phyloP scores from a whole-genome alignment of 2,888 invertebrate species.

The Acleris cristana region DNA sequence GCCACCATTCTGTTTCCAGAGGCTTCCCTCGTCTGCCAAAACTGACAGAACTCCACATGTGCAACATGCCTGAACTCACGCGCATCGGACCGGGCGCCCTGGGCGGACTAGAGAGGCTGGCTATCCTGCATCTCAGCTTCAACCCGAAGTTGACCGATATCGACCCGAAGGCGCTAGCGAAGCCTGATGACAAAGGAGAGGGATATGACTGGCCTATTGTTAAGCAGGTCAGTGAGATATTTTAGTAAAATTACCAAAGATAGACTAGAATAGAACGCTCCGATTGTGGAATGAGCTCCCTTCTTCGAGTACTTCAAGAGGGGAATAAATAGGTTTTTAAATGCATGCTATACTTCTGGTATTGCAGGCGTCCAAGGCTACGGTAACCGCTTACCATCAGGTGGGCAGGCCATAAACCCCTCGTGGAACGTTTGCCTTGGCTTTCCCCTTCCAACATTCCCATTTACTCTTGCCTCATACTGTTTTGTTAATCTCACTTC shows the following conservation, averaged over 20 bases:
- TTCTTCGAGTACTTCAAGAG: too few relatives aligned
- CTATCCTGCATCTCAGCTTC: constrained; percentile 84
- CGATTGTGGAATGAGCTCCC: too few relatives aligned
- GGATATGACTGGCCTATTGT: constrained; percentile 86
- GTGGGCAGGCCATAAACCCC: too few relatives aligned
- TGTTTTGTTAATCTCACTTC: too few relatives aligned
- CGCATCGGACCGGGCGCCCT: constrained; percentile 81
- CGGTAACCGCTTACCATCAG: too few relatives aligned
- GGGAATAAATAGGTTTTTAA: too few relatives aligned
- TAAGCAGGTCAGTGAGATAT: constrained; percentile 79
- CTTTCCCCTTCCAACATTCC: too few relatives aligned
- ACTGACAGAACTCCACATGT: constrained; percentile 87
- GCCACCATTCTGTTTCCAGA: constrained; percentile 61
- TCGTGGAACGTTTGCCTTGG: too few relatives aligned
- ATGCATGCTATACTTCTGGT: too few relatives aligned
- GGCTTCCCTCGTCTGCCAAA: constrained; percentile 86
- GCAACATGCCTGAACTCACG: constrained; percentile 85
- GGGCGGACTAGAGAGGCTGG: constrained; percentile 72
- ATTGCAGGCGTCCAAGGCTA: too few relatives aligned
- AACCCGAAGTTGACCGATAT: constrained; percentile 85
- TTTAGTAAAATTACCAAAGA: not conserved
- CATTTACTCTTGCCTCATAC: too few relatives aligned
- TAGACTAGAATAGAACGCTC: not conserved
- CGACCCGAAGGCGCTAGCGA: constrained; percentile 85
- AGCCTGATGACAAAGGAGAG: constrained; percentile 75